Evolutionary conservation across 1,140 invertebrate species (phyloP).

Genomic region (Drosophila insularis): DNA sequence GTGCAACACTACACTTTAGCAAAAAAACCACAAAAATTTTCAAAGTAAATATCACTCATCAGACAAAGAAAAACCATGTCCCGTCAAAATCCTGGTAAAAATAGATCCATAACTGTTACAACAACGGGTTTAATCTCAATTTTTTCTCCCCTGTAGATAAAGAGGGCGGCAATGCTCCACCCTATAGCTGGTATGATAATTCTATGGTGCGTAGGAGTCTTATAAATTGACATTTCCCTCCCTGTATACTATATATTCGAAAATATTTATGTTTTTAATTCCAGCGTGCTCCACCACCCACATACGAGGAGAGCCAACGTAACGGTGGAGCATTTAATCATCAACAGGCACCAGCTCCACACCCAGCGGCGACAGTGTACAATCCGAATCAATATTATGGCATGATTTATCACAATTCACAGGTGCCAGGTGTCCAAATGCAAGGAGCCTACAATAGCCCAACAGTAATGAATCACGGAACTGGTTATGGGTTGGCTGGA

Average conservation of each 20-base stretch:
- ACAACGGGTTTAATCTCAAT: neutral
- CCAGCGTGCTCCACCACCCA: conserved; percentile 69
- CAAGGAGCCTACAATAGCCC: conserved; percentile 23
- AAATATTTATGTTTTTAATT: neutral
- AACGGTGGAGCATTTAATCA: conserved; percentile 11
- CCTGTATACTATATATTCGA: neutral
- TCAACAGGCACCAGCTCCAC: conserved; percentile 12
- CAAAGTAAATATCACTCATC: conserved; percentile 45
- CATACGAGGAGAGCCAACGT: conserved; percentile 73
- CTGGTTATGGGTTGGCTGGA: conserved; percentile 39
- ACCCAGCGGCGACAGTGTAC: conserved; percentile 18
- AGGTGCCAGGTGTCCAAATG: conserved; percentile 27
- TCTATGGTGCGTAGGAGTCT: conserved; percentile 50
- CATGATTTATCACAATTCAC: conserved; percentile 62
- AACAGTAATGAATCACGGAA: conserved; percentile 26
- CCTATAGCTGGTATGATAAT: conserved; percentile 37
- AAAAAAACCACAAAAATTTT: conserved; percentile 13
- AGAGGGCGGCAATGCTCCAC: conserved; percentile 23
- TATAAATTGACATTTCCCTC: conserved; percentile 5
- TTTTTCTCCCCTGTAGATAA: conserved; percentile 11
- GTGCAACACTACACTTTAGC: neutral
- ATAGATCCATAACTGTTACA: neutral
- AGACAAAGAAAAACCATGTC: conserved; percentile 31
- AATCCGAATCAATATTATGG: conserved; percentile 65
- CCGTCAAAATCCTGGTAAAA: conserved; percentile 29